Base-by-base conservation (phyloP, 2,797 vertebrate species). In the Darevskia mixta region DNA sequence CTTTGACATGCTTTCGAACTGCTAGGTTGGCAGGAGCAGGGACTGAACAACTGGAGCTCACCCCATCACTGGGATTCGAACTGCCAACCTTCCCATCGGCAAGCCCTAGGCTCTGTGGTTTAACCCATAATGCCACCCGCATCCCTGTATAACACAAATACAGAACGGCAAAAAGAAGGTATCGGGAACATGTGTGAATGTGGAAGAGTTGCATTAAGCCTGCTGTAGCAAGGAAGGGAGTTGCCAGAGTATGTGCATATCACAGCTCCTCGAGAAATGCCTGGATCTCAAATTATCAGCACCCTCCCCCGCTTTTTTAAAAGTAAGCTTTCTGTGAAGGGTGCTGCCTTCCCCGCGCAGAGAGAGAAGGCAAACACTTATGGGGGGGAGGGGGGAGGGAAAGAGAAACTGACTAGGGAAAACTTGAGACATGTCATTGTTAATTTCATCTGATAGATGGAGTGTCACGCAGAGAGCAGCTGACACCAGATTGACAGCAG, bases 401-500 rank as follows among this genome's bases (percentile, higher is more conserved):
- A 91, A 85, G 49, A 55, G 49, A 55, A 55, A 55, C 49, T 55
- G 45, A 83, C 79, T 73, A 0, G 0, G 92, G 87, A 79, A 64
- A 83, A 64, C 55, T 79, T 71, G 29, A 69, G 79, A 0, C 0
- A 58, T 86, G 58, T 86, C 29, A 75, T 29, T 11, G 11, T 84
- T 27, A 0, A 2, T 89, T 76, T 85, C 83, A 71, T 23, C 38
- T 1, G 1, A n/a, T 20, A 41, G 79, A 64, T 38, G 27, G 43
- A 67, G 43, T 67, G 78, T 69, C 25, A 23, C 67, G 71, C 79
- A 45, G 72, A 76, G 81, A 79, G n/a, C 25, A 83, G 43, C 4
- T 78, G 38, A 35, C 27, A 38, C 61, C 29, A 80, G 61, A 89
- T 67, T 89, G 88, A 76, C 78, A 89, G 78, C 77, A 82, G 78